Evolutionary conservation across 2,113 vertebrate genomes (phyloP).

Genomic region (Proterorhinus semilunaris): DNA sequence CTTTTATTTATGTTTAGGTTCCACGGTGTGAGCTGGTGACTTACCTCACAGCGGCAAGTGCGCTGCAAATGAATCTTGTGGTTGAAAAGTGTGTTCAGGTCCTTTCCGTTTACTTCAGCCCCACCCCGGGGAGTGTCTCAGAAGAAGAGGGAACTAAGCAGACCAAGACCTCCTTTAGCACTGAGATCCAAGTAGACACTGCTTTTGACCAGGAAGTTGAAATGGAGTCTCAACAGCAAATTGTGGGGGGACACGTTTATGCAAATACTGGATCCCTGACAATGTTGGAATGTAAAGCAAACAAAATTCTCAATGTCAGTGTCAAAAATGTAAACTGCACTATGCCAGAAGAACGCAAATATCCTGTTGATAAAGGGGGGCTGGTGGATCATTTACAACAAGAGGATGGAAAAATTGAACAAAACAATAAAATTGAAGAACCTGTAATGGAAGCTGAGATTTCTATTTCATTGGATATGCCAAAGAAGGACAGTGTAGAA

Average conservation of each 20-base stretch:
- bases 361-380: conserved; percentile 9
- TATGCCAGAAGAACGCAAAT: conserved; percentile 3
- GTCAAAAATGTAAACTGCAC: conserved; percentile 15
- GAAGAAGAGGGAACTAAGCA: conserved; percentile 16
- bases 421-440: neutral
- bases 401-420: neutral
- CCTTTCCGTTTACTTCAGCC: conserved; percentile 59
- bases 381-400: conserved; percentile 12
- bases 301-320: neutral
- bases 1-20: conserved; percentile 30
- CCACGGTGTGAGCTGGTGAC: conserved; percentile 65
- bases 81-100: conserved; percentile 69
- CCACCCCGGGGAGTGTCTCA: conserved; percentile 22
- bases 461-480: neutral
- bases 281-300: conserved; percentile 18
- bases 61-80: conserved; percentile 71
- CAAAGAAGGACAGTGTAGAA: conserved; percentile 5
- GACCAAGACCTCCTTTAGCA: neutral
- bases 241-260: neutral
- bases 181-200: neutral
- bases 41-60: conserved; percentile 72
- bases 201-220: conserved; percentile 8
- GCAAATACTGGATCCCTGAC: conserved; percentile 1
- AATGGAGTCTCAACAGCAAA: neutral
- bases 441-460: neutral